phyloP scores from a whole-genome alignment of 2,797 vertebrate genomes.

The Sardinella longiceps region DNA sequence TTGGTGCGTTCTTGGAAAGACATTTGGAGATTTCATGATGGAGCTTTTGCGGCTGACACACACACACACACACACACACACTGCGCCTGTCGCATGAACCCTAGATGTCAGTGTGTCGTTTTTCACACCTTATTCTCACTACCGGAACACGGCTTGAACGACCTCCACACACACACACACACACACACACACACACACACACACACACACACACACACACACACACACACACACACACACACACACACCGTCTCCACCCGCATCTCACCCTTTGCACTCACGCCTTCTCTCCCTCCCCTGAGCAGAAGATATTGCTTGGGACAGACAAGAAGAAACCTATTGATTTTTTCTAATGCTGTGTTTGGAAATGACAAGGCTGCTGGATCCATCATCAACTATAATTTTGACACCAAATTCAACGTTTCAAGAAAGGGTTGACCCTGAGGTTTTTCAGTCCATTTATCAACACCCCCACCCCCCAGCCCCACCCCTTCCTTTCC shows the following conservation, averaged over 20 bases:
- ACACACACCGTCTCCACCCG: background rate
- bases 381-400: constrained; percentile 16
- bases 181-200: constrained; percentile 6
- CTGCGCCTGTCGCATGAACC: background rate
- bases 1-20: background rate
- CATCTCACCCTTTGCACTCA: background rate
- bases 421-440: background rate
- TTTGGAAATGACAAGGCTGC: constrained; percentile 36
- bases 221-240: background rate
- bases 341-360: constrained; percentile 21
- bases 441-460: background rate
- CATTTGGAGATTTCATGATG: background rate
- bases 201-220: background rate
- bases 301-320: background rate
- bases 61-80: no score
- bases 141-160: background rate
- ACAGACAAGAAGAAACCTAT: background rate
- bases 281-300: background rate
- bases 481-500: background rate
- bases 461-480: background rate
- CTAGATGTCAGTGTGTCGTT: background rate
- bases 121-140: background rate
- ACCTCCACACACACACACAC: background rate
- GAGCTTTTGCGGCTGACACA: no score
- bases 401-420: constrained; percentile 29